Base-by-base conservation (phyloP, 2,888 invertebrate genomes). In the Nysson spinosus region DNA sequence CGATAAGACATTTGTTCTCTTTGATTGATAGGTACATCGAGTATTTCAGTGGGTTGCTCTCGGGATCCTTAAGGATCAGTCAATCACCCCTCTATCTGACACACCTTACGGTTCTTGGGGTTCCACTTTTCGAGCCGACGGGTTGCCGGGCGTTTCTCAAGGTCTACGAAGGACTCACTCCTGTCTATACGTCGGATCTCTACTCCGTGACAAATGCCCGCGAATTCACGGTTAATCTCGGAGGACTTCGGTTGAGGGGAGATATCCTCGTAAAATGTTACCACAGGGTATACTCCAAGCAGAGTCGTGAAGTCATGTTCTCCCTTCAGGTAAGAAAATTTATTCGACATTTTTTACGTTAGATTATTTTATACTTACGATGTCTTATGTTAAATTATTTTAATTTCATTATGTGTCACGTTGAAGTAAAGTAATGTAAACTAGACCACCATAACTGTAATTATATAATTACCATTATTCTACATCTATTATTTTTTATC, bases 191-290 rank as follows among this genome's bases (percentile, higher is more conserved):
- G 0, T 96, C 96, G 69, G 95, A 87, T 73, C 80, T 87, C 6
- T 87, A 87, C 52, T 86, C 86, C 16, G 86, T 87, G 43, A 86
- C 86, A 35, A 90, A 92, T 67, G 92, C 89, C 83, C 88, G 91
- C 43, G 92, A 92, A 82, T 92, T 94, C 81, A 92, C 93, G 61
- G 92, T 93, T 64, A 91, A 91, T 77, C 90, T 93, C 69, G 94
- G 89, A 76, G 93, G 88, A 79, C 92, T 93, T 86, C 90, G 83
- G 86, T 89, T 97, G 11, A 91, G 96, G 47, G 97, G 97, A 9
- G 97, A 97, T 88, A 94, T 97, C 74, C 90, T 97, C 64, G 92
- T 97, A 81, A 96, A 96, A 87, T 96, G 96, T 86, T 97, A 96
- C 90, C 93, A 95, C 80, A 90, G 95, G 81, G 81, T 86, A 37